These are phyloP conservation scores for Burhinus oedicnemus DNA, from an alignment of 2,113 vertebrate species.

Conservation along the genomic window DNA sequence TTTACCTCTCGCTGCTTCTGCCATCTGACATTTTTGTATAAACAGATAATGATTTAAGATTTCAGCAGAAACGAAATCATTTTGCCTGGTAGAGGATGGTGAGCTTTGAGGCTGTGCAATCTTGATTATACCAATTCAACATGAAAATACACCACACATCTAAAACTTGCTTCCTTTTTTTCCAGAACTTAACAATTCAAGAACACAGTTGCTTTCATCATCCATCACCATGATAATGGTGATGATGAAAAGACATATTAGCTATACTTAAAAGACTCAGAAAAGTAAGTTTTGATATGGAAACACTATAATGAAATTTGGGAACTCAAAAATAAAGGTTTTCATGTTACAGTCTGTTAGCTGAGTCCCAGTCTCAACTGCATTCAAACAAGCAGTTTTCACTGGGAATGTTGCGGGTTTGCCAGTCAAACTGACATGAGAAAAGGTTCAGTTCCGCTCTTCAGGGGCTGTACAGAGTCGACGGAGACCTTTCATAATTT, in stretches of 20 bases:
- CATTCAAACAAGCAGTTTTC: neutral
- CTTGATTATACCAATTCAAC: neutral
- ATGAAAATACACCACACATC: neutral
- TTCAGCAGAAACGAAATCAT: neutral
- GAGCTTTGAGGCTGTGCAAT: neutral
- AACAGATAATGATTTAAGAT: constrained; percentile 14
- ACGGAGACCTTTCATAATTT: neutral
- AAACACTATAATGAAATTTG: neutral
- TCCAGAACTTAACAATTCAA: neutral
- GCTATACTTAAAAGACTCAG: neutral
- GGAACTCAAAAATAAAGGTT: neutral
- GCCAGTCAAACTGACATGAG: neutral
- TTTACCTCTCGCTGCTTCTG: neutral
- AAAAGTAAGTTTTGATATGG: neutral
- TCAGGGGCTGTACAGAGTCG: neutral
- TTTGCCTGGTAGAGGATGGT: neutral
- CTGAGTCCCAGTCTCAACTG: neutral
- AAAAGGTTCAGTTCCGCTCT: neutral
- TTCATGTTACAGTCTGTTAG: neutral
- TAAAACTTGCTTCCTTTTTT: neutral
- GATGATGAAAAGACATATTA: neutral
- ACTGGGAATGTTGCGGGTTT: neutral
- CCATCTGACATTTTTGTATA: constrained; percentile 21
- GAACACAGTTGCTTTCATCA: neutral
- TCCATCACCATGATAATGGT: neutral